Conservation (phyloP, 2,113 vertebrate genomes). For the Cebidichthys violaceus region DNA sequence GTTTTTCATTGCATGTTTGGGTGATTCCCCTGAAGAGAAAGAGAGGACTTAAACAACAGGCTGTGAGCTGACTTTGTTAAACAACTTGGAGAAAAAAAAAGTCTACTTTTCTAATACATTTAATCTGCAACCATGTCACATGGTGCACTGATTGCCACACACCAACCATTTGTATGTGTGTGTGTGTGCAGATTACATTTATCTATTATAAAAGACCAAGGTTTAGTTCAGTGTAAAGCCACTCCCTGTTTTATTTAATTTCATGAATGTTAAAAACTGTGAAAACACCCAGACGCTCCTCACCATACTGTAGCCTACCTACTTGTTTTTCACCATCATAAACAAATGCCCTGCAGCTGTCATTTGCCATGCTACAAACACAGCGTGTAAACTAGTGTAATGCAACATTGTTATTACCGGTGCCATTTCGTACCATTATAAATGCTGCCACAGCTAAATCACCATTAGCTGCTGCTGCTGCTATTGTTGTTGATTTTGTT, state of each 20-base stretch:
- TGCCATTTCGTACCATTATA: constrained; percentile 44
- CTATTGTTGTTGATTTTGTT: constrained; percentile 69
- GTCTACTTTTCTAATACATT: background rate
- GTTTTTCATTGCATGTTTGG: constrained; percentile 44
- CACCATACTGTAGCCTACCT: constrained; percentile 29
- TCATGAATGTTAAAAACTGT: constrained; percentile 57
- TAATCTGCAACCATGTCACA: background rate
- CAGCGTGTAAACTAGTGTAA: constrained; percentile 40
- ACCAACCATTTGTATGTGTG: background rate
- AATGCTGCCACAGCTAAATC: constrained; percentile 66
- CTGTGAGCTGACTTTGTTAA: background rate
- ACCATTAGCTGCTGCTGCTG: constrained; percentile 56
- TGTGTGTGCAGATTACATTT: background rate
- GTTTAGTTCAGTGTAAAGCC: constrained; percentile 47
- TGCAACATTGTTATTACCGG: constrained; percentile 52
- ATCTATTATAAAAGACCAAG: constrained; percentile 6
- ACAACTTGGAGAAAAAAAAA: background rate
- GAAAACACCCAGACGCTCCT: constrained; percentile 64
- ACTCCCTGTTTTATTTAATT: constrained; percentile 54
- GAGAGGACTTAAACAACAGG: background rate
- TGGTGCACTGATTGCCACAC: background rate
- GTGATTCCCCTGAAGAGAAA: constrained; percentile 38
- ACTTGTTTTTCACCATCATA: constrained; percentile 35
- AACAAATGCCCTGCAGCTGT: constrained; percentile 52
- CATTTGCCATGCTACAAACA: constrained; percentile 33